Conservation (phyloP, 1,140 invertebrate species). For the Leptopilina boulardi region DNA sequence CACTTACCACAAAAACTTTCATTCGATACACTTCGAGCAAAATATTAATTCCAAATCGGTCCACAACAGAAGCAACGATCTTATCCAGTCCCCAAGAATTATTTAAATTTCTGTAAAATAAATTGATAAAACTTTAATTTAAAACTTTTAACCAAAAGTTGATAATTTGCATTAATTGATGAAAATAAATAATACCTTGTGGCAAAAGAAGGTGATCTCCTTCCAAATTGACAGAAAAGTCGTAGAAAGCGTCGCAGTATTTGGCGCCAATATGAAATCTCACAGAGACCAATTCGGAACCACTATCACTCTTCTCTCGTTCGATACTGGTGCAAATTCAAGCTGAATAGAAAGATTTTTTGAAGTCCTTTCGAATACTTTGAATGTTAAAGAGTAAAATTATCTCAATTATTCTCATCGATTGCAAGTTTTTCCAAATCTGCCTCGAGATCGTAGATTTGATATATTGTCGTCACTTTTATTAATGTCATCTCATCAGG, state of each 20-base stretch:
- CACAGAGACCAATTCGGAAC: conserved; percentile 89
- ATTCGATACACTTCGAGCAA: conserved; percentile 83
- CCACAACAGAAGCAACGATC: conserved; percentile 86
- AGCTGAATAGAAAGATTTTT: conserved; percentile 89
- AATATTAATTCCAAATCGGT: conserved; percentile 91
- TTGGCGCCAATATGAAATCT: conserved; percentile 88
- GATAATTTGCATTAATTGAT: too few relatives aligned
- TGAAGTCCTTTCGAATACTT: conserved; percentile 80
- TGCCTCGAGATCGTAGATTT: conserved; percentile 67
- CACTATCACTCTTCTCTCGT: conserved; percentile 76
- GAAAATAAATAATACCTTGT: conserved; percentile 88
- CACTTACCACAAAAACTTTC: conserved; percentile 78
- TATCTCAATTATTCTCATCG: conserved; percentile 77
- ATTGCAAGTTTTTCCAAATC: conserved; percentile 66
- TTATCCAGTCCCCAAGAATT: conserved; percentile 92
- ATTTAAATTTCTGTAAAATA: conserved; percentile 96
- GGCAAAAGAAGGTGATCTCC: conserved; percentile 89
- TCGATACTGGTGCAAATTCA: conserved; percentile 84
- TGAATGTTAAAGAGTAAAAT: conserved; percentile 82
- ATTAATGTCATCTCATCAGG: conserved; percentile 81
- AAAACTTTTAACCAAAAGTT: too few relatives aligned
- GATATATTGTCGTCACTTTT: conserved; percentile 55
- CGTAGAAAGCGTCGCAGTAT: conserved; percentile 80
- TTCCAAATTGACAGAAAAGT: conserved; percentile 93
- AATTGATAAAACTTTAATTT: too few relatives aligned